These are phyloP conservation scores for Diaprepes abbreviatus DNA, from an alignment of 2,888 invertebrate species.

Conservation along the genomic window DNA sequence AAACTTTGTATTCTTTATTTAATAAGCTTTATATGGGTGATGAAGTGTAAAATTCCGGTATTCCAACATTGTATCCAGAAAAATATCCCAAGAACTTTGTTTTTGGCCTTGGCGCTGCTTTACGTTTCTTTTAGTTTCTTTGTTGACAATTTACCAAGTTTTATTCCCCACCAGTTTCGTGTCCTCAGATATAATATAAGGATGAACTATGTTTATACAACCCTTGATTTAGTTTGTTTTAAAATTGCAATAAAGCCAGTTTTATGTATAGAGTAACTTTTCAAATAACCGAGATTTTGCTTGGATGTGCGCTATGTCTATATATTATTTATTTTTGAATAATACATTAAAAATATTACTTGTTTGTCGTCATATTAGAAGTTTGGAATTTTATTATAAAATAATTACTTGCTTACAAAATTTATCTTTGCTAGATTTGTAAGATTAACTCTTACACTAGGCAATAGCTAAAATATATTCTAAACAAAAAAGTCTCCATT, in stretches of 20 bases:
- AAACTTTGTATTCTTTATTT: too few species aligned
- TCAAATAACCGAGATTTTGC: conserved; percentile 5
- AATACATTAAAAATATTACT: too few species aligned
- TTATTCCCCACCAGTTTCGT: conserved; percentile 13
- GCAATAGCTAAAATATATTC: too few species aligned
- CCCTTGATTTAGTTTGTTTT: conserved; percentile 10
- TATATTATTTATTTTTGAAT: too few species aligned
- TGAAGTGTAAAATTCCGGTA: too few species aligned
- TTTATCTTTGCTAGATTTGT: too few species aligned
- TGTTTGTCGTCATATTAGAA: too few species aligned
- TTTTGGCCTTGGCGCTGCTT: neutral
- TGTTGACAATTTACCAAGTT: conserved; percentile 2
- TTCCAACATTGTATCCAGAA: neutral
- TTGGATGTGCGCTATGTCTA: neutral
- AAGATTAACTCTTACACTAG: too few species aligned
- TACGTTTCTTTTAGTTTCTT: neutral
- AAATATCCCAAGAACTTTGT: neutral
- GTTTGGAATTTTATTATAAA: too few species aligned
- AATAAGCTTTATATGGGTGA: too few species aligned
- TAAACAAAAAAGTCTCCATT: too few species aligned
- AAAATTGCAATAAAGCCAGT: conserved; percentile 13
- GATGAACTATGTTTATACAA: conserved; percentile 14
- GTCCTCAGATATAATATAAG: neutral
- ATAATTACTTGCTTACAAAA: too few species aligned
- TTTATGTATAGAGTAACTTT: conserved; percentile 11